A percentile compares a stretch with the other conserved stretches of the same genome.
These are phyloP conservation scores for Nipponia nippon DNA, from an alignment of 2,113 vertebrate genomes.

Conservation along the genomic window DNA sequence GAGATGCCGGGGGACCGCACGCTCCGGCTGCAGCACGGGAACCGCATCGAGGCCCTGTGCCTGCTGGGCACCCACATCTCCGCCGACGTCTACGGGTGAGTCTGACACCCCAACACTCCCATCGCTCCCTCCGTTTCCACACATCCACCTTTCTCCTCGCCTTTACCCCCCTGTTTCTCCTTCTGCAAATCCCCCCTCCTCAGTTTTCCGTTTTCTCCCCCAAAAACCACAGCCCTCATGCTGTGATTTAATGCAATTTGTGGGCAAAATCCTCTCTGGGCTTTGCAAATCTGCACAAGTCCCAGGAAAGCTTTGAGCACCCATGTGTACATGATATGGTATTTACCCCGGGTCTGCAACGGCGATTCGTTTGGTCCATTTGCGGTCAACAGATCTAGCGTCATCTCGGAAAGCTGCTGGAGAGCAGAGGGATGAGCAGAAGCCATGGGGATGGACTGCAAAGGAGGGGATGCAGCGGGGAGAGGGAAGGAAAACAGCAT, in stretches of 20 bases:
- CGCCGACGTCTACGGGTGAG: conserved; percentile 64
- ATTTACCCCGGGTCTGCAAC: not conserved
- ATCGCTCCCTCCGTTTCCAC: not conserved
- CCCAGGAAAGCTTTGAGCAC: not conserved
- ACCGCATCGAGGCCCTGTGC: conserved; percentile 72
- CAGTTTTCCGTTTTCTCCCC: not conserved
- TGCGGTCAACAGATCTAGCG: rapidly evolving
- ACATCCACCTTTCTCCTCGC: not conserved
- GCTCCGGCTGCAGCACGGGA: conserved; percentile 70
- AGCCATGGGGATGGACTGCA: rapidly evolving
- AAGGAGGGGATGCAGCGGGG: not conserved
- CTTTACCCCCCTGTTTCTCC: not conserved
- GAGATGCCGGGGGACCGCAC: conserved; percentile 65
- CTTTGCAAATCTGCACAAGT: not conserved
- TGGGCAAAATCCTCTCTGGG: not conserved
- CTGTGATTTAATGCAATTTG: not conserved
- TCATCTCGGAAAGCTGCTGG: not conserved
- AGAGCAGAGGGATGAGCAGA: not conserved
- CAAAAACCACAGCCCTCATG: not conserved
- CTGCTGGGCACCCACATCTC: conserved; percentile 64
- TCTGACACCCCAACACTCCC: rapidly evolving
- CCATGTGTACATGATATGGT: rapidly evolving
- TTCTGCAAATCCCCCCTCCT: too few species aligned
- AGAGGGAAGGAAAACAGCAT: not conserved
- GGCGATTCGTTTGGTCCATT: rapidly evolving